These are phyloP conservation scores for Parasteatoda tepidariorum DNA, from an alignment of 1,140 invertebrate genomes.

Conservation along the genomic window DNA sequence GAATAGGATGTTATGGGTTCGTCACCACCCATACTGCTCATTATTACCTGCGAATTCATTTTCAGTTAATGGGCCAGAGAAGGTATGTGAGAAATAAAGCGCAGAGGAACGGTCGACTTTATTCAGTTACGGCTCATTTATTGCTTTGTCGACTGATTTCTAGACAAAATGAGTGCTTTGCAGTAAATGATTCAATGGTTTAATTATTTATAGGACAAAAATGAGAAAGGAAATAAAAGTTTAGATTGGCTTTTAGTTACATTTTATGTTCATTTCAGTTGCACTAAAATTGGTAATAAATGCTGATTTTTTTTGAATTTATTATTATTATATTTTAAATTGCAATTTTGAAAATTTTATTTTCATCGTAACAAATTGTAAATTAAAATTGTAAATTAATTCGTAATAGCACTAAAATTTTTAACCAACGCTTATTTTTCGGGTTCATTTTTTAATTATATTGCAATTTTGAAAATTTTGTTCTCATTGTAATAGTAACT, in stretches of 20 bases:
- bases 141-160: neutral
- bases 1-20: neutral
- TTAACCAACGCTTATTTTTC: too few species aligned
- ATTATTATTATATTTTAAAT: too few species aligned
- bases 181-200: neutral
- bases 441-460: too few species aligned
- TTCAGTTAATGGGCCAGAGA: neutral
- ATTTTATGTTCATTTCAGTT: too few species aligned
- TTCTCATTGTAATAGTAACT: too few species aligned
- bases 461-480: too few species aligned
- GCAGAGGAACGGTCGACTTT: neutral
- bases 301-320: too few species aligned
- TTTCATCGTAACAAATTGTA: too few species aligned
- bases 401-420: too few species aligned
- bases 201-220: neutral
- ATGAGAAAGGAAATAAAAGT: neutral
- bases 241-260: neutral
- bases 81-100: neutral
- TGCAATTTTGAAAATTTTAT: too few species aligned
- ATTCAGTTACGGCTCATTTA: neutral
- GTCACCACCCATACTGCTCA: neutral
- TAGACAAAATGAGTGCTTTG: neutral
- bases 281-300: too few species aligned
- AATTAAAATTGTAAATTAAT: too few species aligned
- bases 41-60: neutral